phyloP scores from a whole-genome alignment of 2,113 vertebrate species.

The Poecile atricapillus region DNA sequence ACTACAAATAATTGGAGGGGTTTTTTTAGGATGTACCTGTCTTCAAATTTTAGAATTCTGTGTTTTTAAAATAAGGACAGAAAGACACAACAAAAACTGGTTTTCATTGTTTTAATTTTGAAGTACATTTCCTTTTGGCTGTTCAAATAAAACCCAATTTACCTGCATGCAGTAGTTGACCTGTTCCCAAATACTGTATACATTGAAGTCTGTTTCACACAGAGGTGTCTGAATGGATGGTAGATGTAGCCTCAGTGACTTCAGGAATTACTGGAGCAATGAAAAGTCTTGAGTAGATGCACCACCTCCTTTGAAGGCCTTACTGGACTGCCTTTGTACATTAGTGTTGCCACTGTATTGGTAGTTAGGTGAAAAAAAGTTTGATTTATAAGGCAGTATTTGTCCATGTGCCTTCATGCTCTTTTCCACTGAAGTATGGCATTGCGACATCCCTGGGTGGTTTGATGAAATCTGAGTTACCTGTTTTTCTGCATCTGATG shows the following conservation, averaged over 20 bases:
- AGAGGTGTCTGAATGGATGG: not conserved
- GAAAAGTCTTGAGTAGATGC: not conserved
- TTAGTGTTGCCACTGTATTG: not conserved
- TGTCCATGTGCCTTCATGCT: not conserved
- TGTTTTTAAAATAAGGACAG: not conserved
- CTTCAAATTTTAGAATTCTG: accelerated
- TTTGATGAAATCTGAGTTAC: not conserved
- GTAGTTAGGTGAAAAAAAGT: not conserved
- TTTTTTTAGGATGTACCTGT: not conserved
- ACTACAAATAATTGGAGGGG: not conserved
- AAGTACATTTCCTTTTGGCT: not conserved
- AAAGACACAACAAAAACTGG: not conserved
- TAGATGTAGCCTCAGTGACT: not conserved
- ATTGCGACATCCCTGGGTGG: not conserved
- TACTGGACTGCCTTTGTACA: not conserved
- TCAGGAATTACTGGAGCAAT: not conserved
- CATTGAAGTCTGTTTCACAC: not conserved
- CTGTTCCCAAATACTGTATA: not conserved
- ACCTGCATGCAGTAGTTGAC: not conserved
- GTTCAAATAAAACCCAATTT: not conserved
- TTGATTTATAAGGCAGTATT: not conserved
- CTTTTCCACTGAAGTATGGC: not conserved
- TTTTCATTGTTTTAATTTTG: not conserved
- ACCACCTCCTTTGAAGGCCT: not conserved
- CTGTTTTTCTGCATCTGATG: not conserved